phyloP scores from a whole-genome alignment of 1,140 invertebrate species.

The Scaptomyza graminum region DNA sequence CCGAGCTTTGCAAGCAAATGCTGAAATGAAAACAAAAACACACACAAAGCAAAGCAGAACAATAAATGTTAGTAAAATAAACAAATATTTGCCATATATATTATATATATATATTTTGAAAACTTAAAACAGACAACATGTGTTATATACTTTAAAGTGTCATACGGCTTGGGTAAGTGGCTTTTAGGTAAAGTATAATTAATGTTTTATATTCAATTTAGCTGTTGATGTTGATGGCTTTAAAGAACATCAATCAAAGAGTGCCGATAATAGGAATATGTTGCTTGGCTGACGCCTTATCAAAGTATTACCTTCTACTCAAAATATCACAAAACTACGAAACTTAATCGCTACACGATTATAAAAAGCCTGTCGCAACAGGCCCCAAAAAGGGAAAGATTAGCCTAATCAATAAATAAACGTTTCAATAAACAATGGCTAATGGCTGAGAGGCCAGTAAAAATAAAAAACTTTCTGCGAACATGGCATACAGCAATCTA shows the following conservation, averaged over 20 bases:
- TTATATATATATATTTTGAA: constrained; percentile 35
- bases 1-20: constrained; percentile 31
- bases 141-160: constrained; percentile 31
- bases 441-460: constrained; percentile 33
- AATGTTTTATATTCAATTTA: not conserved
- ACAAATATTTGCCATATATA: constrained; percentile 62
- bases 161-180: constrained; percentile 17
- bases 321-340: constrained; percentile 20
- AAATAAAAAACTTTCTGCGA: constrained; percentile 11
- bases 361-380: constrained; percentile 19
- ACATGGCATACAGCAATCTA: constrained; percentile 53
- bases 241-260: constrained; percentile 69
- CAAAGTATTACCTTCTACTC: constrained; percentile 22
- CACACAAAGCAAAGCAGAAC: constrained; percentile 65
- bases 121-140: constrained; percentile 33
- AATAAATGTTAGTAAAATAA: constrained; percentile 72
- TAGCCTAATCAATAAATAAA: constrained; percentile 59
- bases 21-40: constrained; percentile 32
- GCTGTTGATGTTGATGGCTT: constrained; percentile 25
- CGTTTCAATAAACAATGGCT: constrained; percentile 39
- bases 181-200: not conserved
- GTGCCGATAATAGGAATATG: constrained; percentile 39
- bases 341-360: constrained; percentile 48
- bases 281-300: constrained; percentile 22
- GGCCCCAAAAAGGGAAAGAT: constrained; percentile 31